phyloP scores from a whole-genome alignment of 2,888 invertebrate genomes.

The Antitype chi region DNA sequence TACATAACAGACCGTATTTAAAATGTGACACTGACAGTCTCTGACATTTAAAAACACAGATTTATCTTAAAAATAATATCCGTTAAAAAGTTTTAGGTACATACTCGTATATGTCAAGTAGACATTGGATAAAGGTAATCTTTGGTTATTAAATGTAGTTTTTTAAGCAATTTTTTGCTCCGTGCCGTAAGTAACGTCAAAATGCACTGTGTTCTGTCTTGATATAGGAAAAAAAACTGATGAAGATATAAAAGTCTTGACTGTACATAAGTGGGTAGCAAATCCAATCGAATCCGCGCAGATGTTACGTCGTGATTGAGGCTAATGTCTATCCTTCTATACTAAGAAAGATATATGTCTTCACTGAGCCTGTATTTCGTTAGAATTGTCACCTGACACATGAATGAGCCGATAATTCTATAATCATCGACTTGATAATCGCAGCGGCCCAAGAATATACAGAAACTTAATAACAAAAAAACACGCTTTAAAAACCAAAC shows the following conservation, averaged over 20 bases:
- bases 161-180: not conserved
- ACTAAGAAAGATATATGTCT: slow-evolving; percentile 10
- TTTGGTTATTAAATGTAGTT: not conserved
- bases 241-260: not conserved
- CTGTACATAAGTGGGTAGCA: not conserved
- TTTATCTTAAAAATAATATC: too few species aligned
- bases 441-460: too few species aligned
- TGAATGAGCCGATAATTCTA: not conserved
- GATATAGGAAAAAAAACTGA: not conserved
- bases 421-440: not conserved
- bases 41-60: not conserved
- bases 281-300: slow-evolving; percentile 27
- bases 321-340: slow-evolving; percentile 37
- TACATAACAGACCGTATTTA: not conserved
- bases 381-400: not conserved
- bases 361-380: not conserved
- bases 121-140: not conserved
- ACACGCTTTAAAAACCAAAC: too few species aligned
- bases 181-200: not conserved
- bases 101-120: not conserved
- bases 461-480: too few species aligned
- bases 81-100: too few species aligned
- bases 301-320: slow-evolving; percentile 42
- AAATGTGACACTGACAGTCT: too few species aligned
- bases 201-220: not conserved